Evolutionary conservation across 2,797 vertebrate genomes (phyloP), one percentile per base, ranked within the genome.

Genomic region (Adrianichthys oophorus): DNA sequence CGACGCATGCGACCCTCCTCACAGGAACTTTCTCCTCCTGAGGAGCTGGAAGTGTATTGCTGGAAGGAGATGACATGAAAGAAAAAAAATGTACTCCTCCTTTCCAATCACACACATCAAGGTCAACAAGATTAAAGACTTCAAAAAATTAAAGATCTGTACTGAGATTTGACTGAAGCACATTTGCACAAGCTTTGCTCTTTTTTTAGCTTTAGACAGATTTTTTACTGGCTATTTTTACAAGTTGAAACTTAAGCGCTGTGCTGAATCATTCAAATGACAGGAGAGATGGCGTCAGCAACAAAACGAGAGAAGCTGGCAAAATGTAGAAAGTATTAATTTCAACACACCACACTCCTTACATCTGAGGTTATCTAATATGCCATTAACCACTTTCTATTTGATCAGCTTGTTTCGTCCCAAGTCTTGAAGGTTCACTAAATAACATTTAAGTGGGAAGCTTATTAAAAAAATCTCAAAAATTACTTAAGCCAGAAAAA

Each of bases 21-120:
- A 6, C 98, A 99, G 63, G 98, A 99, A 78, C 98, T 99, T 77
- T 99, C 98, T 56, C 98, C 98, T 52, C 98, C 98, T 4, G 97
- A 99, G 68, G 98, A 99, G 82, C 97, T 99, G 0, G 98, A 99
- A 0, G 98, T 98, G 76, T 98, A 98, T 92, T 99, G 92, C 86
- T 92, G 75, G 37, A n/a, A 29, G 53, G 40, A 67, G 51, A 37
- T 19, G 42, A 50, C 1, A 40, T 57, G 58, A 51, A 53, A 16
- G 52, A 49, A 7, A 76, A 72, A 60, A 55, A 66, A 62, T 53
- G 42, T 60, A 40, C 26, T 41, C 45, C 19, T 50, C 66, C 62
- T 48, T 37, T 12, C 17, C 32, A 26, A 26, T 26, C 26, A 26
- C 6, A 26, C 6, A 37, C 12, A 13, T 37, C 12, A 37, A 37